phyloP scores from a whole-genome alignment of 2,113 vertebrate species.

The Barbus barbus region DNA sequence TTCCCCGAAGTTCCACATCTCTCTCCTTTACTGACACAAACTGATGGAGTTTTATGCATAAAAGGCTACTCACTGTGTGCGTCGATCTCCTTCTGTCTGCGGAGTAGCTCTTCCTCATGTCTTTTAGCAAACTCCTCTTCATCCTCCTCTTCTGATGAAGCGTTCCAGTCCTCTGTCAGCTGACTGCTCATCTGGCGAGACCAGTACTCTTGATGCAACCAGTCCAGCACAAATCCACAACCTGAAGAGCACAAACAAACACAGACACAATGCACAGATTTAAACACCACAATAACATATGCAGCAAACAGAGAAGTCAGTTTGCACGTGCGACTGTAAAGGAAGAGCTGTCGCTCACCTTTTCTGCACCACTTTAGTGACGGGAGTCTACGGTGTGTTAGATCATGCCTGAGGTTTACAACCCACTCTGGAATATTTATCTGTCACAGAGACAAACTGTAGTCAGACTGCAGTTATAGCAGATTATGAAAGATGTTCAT shows the following conservation, averaged over 20 bases:
- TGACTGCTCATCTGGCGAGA: constrained; percentile 85
- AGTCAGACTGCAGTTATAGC: neutral
- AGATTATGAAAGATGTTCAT: neutral
- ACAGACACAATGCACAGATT: neutral
- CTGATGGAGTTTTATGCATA: too few species aligned
- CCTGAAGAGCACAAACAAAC: constrained; percentile 65
- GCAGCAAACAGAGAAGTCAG: neutral
- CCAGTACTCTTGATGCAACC: constrained; percentile 93
- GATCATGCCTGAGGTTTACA: constrained; percentile 88
- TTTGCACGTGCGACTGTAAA: neutral
- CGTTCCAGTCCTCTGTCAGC: constrained; percentile 76
- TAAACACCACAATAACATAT: neutral
- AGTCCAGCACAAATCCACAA: constrained; percentile 89
- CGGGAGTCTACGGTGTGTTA: constrained; percentile 89
- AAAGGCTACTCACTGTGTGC: constrained; percentile 71
- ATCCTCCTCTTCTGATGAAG: constrained; percentile 72
- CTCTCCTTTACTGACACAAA: neutral
- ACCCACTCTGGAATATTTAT: constrained; percentile 93
- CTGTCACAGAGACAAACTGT: constrained; percentile 57
- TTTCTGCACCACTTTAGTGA: constrained; percentile 85
- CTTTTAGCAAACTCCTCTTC: constrained; percentile 61
- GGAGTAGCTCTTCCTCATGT: constrained; percentile 61
- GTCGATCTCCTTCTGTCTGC: constrained; percentile 77
- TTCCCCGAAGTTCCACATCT: neutral
- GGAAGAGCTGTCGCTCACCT: constrained; percentile 70